These are phyloP conservation scores for Netelia inedita DNA, from an alignment of 2,888 invertebrate genomes.

Conservation along the genomic window DNA sequence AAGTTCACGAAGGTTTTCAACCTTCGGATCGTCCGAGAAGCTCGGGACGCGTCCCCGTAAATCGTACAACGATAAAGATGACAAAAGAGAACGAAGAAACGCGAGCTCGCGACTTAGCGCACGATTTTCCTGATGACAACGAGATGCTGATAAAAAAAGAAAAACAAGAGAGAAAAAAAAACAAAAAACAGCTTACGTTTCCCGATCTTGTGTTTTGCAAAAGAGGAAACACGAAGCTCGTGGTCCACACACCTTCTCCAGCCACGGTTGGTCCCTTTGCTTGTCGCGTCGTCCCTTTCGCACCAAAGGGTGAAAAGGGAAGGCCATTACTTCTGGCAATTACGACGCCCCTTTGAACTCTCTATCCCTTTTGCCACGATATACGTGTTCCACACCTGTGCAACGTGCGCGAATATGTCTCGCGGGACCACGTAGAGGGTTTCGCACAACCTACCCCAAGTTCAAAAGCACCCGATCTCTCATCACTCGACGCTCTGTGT, in stretches of 20 bases:
- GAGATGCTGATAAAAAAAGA: background rate
- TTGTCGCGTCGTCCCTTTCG: background rate
- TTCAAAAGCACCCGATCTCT: slow-evolving; percentile 38
- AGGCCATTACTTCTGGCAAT: slow-evolving; percentile 76
- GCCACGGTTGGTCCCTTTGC: background rate
- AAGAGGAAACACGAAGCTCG: slow-evolving; percentile 6
- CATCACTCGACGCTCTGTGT: slow-evolving; percentile 1
- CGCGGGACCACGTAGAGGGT: slow-evolving; percentile 59
- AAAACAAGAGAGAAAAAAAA: background rate
- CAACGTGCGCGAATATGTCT: slow-evolving; percentile 49
- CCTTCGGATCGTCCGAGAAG: background rate
- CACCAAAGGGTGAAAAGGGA: slow-evolving; percentile 69
- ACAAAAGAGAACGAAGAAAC: background rate
- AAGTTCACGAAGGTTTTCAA: background rate
- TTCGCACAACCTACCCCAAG: slow-evolving; percentile 60
- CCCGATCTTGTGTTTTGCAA: slow-evolving; percentile 22
- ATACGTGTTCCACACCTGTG: slow-evolving; percentile 23
- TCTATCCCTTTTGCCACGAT: slow-evolving; percentile 43
- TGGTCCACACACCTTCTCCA: background rate
- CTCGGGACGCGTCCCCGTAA: background rate
- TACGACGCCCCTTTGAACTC: slow-evolving; percentile 76
- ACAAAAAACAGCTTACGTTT: slow-evolving; percentile 15
- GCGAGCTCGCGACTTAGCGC: background rate
- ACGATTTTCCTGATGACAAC: background rate
- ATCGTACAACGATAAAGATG: background rate